Evolutionary conservation across 2,797 vertebrate species (phyloP), one percentile per base, ranked within the genome.

Genomic region (Alca torda): DNA sequence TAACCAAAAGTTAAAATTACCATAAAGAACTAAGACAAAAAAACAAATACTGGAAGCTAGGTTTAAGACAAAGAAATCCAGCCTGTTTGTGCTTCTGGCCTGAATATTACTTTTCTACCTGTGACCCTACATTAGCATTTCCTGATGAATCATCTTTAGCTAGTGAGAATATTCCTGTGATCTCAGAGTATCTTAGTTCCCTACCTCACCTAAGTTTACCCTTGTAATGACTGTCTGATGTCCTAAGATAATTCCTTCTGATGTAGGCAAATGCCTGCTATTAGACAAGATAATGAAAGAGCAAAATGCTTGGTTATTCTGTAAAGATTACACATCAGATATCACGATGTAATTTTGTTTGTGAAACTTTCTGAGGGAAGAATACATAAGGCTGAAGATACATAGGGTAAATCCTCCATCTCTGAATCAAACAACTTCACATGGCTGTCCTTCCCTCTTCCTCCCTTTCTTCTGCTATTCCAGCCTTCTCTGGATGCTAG

Each of bases 221-320:
- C 41, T 63, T 23, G 9, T 79, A 84, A 90, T 95, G 73, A 94
- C 80, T 82, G 60, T 78, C 46, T 94, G 64, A 43, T 88, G 67
- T 81, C 67, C 85, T 91, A 79, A 70, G 43, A 84, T 67, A 63
- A 87, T 80, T 89, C 31, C 74, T 95, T 79, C 87, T 85, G 74
- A 51, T 78, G 69, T 65, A 88, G 84, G 83, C 46, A 96, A 87
- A 94, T 90, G n/a, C 20, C 6, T 8, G 59, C 77, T 93, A 11
- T 84, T 83, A 94, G 65, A 56, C 59, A 57, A 50, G 83, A 57
- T 89, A 93, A 95, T 91, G 87, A 93, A 89, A 95, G 85, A 84
- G 51, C 30, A 56, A 88, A 95, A 79, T 16, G 51, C 26, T 60
- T 85, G 43, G 79, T 86, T 91, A 70, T 75, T 91, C 59, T 88